A percentile compares a stretch with the other conserved stretches of the same genome.
Evolutionary conservation across 2,888 invertebrate genomes (phyloP).

Genomic region (Philaethria dido): DNA sequence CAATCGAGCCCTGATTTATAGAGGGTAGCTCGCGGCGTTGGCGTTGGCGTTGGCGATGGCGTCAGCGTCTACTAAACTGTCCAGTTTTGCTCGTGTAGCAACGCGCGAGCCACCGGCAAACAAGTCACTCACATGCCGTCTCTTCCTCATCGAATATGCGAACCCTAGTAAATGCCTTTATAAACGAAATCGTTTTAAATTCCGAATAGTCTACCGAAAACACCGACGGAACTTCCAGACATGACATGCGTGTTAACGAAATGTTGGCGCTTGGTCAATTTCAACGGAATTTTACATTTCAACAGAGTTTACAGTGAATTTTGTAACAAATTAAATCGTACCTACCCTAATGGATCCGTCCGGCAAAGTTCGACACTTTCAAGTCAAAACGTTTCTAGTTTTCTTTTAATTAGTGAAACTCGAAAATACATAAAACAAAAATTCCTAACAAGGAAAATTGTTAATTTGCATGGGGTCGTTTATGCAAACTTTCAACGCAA

Average conservation of each 20-base stretch:
- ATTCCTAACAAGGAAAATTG: slow-evolving; percentile 58
- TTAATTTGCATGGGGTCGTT: slow-evolving; percentile 71
- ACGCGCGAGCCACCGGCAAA: slow-evolving; percentile 71
- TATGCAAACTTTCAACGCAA: slow-evolving; percentile 72
- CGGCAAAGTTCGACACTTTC: slow-evolving; percentile 42
- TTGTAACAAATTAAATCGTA: slow-evolving; percentile 61
- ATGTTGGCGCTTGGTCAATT: slow-evolving; percentile 74
- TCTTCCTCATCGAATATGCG: slow-evolving; percentile 78
- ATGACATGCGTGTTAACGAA: slow-evolving; percentile 80
- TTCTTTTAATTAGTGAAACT: slow-evolving; percentile 56
- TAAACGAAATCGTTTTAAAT: slow-evolving; percentile 81
- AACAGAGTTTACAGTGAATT: slow-evolving; percentile 59
- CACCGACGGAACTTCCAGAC: slow-evolving; percentile 75
- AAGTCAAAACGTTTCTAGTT: slow-evolving; percentile 50
- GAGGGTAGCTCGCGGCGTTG: slow-evolving; percentile 59
- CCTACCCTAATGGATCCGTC: slow-evolving; percentile 50
- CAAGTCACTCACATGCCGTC: slow-evolving; percentile 82
- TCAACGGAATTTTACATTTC: slow-evolving; percentile 56
- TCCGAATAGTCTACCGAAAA: slow-evolving; percentile 76
- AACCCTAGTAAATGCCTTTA: slow-evolving; percentile 77
- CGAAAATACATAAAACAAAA: slow-evolving; percentile 56
- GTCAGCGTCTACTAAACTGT: slow-evolving; percentile 77
- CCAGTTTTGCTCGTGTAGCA: slow-evolving; percentile 76
- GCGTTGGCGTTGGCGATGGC: slow-evolving; percentile 50
- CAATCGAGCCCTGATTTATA: slow-evolving; percentile 81